These are phyloP conservation scores for Tetramorium simillimum DNA, from an alignment of 1,140 invertebrate genomes.

Conservation along the genomic window DNA sequence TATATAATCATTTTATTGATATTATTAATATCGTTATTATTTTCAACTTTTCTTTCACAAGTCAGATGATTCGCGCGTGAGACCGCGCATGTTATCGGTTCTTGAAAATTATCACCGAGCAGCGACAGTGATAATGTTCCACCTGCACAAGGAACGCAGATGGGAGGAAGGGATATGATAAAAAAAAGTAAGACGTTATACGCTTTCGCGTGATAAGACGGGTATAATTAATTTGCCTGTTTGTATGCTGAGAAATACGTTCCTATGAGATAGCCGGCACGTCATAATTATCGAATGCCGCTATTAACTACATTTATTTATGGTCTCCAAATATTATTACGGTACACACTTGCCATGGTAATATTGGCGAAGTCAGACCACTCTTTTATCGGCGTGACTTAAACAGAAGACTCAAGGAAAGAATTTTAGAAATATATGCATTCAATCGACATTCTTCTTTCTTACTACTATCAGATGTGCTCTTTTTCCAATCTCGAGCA, in stretches of 20 bases:
- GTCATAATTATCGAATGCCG: neutral
- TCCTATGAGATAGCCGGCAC: neutral
- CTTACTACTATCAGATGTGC: neutral
- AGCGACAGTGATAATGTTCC: neutral
- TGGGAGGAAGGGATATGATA: too few relatives aligned
- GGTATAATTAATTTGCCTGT: constrained; percentile 2
- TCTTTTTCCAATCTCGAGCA: neutral
- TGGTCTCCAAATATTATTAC: constrained; percentile 9
- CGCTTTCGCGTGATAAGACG: neutral
- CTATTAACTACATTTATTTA: constrained; percentile 22
- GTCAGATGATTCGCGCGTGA: neutral
- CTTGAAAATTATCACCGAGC: neutral
- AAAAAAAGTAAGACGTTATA: constrained; percentile 12
- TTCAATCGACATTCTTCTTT: neutral
- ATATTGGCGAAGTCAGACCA: neutral
- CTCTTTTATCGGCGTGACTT: neutral
- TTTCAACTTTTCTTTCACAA: constrained; percentile 7
- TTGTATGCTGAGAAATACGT: neutral
- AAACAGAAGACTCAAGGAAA: neutral
- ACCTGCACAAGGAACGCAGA: neutral
- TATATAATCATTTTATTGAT: neutral
- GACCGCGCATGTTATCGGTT: neutral
- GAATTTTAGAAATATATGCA: constrained; percentile 9
- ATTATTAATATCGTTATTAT: neutral
- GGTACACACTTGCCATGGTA: neutral